These are phyloP conservation scores for Cygnus atratus DNA, from an alignment of 2,113 vertebrate genomes.

Conservation along the genomic window DNA sequence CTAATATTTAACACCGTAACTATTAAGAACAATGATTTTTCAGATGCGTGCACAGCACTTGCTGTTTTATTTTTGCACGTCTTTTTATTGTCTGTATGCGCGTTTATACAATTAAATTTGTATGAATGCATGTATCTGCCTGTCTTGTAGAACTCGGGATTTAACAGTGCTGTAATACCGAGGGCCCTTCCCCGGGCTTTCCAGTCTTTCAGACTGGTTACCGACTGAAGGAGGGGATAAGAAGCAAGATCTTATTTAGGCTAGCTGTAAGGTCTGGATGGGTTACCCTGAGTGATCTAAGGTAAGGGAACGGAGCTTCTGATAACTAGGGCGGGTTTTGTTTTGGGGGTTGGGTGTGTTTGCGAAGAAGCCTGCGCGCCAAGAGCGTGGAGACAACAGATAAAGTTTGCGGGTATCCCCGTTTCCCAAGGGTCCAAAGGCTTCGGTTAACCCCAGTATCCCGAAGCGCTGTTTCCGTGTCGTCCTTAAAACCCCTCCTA, in stretches of 20 bases:
- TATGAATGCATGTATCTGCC: neutral
- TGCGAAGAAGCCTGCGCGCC: neutral
- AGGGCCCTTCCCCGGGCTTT: neutral
- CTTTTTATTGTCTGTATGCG: neutral
- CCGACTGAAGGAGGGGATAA: neutral
- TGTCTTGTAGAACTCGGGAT: neutral
- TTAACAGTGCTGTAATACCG: neutral
- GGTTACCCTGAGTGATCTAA: neutral
- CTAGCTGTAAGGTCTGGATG: rapidly evolving
- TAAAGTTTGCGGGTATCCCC: neutral
- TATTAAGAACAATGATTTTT: neutral
- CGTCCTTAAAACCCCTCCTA: neutral
- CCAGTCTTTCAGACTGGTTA: neutral
- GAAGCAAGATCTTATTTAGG: neutral
- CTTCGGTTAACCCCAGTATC: neutral
- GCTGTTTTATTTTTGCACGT: neutral
- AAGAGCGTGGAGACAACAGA: neutral
- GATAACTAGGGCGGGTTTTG: rapidly evolving
- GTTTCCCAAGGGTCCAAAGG: neutral
- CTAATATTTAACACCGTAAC: neutral
- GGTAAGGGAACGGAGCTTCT: neutral
- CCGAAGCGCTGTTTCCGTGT: neutral
- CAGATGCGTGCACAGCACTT: rapidly evolving
- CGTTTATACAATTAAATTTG: neutral
- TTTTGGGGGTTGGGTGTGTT: neutral